Conservation (phyloP, 2,797 vertebrate species). For the Ceyx erithaca region DNA sequence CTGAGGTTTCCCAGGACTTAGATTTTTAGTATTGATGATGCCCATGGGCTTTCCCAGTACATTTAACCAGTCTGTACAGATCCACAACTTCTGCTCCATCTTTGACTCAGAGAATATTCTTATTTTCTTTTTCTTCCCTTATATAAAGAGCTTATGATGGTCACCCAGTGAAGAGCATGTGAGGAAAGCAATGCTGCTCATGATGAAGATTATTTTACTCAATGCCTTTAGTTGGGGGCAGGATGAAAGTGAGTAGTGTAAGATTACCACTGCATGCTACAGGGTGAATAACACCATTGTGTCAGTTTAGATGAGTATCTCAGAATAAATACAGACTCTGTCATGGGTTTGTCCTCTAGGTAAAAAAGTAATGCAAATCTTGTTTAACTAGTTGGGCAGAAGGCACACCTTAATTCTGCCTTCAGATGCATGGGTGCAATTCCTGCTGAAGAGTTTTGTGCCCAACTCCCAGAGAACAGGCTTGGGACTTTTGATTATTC, state of each 20-base stretch:
- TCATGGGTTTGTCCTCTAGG: constrained; percentile 68
- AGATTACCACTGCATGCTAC: constrained; percentile 33
- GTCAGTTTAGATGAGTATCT: constrained; percentile 74
- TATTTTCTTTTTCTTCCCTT: background rate
- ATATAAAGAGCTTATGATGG: background rate
- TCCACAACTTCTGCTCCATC: background rate
- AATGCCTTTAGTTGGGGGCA: background rate
- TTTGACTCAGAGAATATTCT: background rate
- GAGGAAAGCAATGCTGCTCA: background rate
- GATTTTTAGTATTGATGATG: background rate
- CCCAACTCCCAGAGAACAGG: background rate
- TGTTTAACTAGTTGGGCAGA: constrained; percentile 70
- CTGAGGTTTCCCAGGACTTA: background rate
- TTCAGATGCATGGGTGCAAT: background rate
- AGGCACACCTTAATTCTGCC: constrained; percentile 65
- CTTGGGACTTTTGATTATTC: background rate
- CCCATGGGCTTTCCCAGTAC: background rate
- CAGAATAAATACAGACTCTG: constrained; percentile 71
- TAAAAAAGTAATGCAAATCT: constrained; percentile 66
- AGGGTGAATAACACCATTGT: constrained; percentile 42
- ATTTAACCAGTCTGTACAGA: background rate
- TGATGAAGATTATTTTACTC: background rate
- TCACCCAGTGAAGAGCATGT: background rate
- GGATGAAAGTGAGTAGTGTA: background rate
- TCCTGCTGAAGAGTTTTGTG: background rate